Percentiles rank a stretch among this genome's conserved stretches.
phyloP scores from a whole-genome alignment of 2,797 vertebrate species.

The Halcyon leucocephala region DNA sequence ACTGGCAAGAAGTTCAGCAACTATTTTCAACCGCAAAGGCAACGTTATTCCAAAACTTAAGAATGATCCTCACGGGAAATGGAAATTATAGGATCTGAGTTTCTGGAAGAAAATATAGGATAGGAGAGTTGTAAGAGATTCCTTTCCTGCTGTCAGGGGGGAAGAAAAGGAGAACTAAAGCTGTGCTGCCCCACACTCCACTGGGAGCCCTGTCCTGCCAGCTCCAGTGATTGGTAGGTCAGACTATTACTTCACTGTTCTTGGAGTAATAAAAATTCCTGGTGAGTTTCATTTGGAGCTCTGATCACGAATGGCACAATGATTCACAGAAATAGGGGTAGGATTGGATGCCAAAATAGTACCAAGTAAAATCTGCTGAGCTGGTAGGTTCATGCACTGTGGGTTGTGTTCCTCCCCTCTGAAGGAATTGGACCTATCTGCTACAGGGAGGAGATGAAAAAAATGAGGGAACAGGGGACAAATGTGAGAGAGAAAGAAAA shows the following conservation, averaged over 20 bases:
- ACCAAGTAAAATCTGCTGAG: constrained; percentile 59
- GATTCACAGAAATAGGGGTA: constrained; percentile 48
- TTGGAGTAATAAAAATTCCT: constrained; percentile 67
- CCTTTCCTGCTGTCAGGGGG: neutral
- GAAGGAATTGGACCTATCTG: neutral
- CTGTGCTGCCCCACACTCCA: neutral
- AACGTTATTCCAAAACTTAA: neutral
- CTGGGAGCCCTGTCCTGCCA: constrained; percentile 43
- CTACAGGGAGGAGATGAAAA: neutral
- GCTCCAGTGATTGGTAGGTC: constrained; percentile 38
- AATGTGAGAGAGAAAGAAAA: neutral
- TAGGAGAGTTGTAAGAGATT: neutral
- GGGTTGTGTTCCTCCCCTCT: neutral
- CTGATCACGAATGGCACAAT: constrained; percentile 55
- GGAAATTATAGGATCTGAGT: neutral
- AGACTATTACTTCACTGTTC: constrained; percentile 47
- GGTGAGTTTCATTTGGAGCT: constrained; percentile 54
- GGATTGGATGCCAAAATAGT: constrained; percentile 26
- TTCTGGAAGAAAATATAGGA: neutral
- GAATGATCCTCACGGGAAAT: neutral
- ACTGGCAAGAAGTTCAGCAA: neutral
- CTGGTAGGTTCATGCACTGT: neutral
- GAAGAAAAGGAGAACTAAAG: neutral
- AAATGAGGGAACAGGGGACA: neutral
- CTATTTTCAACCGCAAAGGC: neutral